A percentile compares a stretch with the other conserved stretches of the same genome.
These are phyloP conservation scores for Trochalopteron elliotii DNA, from an alignment of 2,113 vertebrate species.

Conservation along the genomic window DNA sequence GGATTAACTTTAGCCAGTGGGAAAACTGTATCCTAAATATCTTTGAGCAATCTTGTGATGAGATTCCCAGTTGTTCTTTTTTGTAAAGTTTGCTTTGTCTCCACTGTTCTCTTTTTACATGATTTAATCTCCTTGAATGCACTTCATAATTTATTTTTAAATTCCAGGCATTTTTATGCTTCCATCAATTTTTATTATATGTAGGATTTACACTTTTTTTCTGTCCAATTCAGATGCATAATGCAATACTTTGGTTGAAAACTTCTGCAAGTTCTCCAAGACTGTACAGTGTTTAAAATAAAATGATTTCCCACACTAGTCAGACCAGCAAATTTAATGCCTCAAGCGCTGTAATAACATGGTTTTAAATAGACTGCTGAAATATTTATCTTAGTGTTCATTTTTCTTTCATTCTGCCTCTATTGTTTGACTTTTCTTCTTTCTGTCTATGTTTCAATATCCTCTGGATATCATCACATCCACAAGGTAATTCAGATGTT, in stretches of 20 bases:
- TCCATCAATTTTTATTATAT: slow-evolving; percentile 1
- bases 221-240: slow-evolving; percentile 25
- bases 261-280: slow-evolving; percentile 37
- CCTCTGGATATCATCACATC: background rate
- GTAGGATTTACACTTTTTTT: background rate
- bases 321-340: slow-evolving; percentile 51
- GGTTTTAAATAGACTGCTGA: slow-evolving; percentile 51
- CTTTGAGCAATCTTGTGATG: background rate
- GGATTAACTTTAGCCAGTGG: background rate
- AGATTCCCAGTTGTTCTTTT: background rate
- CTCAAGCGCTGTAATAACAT: slow-evolving; percentile 48
- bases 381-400: slow-evolving; percentile 40
- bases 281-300: slow-evolving; percentile 30
- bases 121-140: background rate
- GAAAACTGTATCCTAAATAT: background rate
- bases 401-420: slow-evolving; percentile 16
- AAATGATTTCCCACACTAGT: slow-evolving; percentile 48
- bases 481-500: background rate
- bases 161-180: background rate
- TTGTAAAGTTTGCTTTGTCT: background rate
- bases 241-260: slow-evolving; percentile 31
- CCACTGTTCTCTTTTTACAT: background rate
- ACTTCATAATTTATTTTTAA: slow-evolving; percentile 31
- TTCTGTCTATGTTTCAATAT: background rate
- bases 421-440: background rate